Conservation (phyloP, 2,888 invertebrate species). For the Ditula angustiorana region DNA sequence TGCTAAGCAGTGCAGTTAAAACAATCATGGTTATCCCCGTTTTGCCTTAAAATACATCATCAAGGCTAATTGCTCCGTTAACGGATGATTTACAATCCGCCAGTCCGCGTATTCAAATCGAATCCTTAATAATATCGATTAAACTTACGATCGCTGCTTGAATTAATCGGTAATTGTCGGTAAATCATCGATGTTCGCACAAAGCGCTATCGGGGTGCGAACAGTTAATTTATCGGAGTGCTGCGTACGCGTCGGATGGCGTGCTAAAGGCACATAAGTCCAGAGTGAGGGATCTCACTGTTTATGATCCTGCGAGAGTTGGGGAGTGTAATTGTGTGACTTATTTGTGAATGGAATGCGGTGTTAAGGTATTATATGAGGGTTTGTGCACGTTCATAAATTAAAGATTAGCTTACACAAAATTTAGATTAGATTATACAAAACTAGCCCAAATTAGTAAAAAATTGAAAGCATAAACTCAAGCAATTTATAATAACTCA, state of each 20-base stretch:
- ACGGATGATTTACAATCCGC: constrained; percentile 67
- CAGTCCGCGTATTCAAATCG: constrained; percentile 62
- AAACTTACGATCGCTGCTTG: constrained; percentile 84
- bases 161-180: constrained; percentile 85
- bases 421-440: neutral
- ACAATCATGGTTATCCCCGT: constrained; percentile 8
- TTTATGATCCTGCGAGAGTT: constrained; percentile 65
- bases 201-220: constrained; percentile 83
- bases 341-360: constrained; percentile 53
- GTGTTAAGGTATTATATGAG: constrained; percentile 24
- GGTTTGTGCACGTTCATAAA: neutral
- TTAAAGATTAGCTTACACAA: neutral
- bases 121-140: constrained; percentile 78
- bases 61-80: constrained; percentile 58
- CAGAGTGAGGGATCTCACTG: constrained; percentile 67
- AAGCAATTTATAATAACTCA: too few relatives aligned
- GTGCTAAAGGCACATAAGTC: constrained; percentile 79
- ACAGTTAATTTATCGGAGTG: constrained; percentile 80
- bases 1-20: constrained; percentile 2
- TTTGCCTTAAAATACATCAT: constrained; percentile 38
- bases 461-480: too few relatives aligned
- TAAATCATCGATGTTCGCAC: constrained; percentile 84
- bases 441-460: neutral
- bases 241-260: constrained; percentile 68
- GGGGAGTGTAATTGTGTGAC: constrained; percentile 64